Evolutionary conservation across 2,113 vertebrate species (phyloP).

Genomic region (Trinectes maculatus): DNA sequence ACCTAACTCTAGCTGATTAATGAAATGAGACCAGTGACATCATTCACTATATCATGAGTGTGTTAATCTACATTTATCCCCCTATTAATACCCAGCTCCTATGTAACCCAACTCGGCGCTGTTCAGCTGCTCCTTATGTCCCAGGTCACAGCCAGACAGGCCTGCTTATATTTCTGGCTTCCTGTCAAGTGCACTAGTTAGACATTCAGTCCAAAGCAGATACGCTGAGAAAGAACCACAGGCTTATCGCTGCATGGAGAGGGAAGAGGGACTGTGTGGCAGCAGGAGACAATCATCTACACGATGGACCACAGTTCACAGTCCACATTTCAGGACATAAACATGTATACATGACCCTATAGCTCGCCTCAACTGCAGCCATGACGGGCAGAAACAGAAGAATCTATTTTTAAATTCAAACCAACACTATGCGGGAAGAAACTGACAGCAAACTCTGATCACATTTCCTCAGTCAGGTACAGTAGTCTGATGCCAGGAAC

Average conservation of each 20-base stretch:
- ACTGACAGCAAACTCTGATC: constrained; percentile 14
- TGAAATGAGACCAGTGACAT: constrained; percentile 30
- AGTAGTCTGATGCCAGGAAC: constrained; percentile 6
- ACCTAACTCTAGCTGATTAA: not conserved
- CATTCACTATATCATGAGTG: constrained; percentile 2
- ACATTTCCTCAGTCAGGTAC: constrained; percentile 28
- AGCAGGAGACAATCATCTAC: not conserved
- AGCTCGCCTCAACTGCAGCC: not conserved
- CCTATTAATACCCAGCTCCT: constrained; percentile 65
- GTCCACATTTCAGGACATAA: not conserved
- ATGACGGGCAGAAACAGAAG: not conserved
- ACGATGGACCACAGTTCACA: constrained; percentile 5
- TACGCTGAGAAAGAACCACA: constrained; percentile 33
- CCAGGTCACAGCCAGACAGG: constrained; percentile 47
- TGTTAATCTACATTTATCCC: constrained; percentile 44
- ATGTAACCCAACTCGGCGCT: constrained; percentile 61
- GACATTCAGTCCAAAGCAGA: constrained; percentile 19
- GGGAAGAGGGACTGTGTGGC: too few relatives aligned
- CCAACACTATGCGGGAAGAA: not conserved
- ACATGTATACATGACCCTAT: not conserved
- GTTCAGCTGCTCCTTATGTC: constrained; percentile 52
- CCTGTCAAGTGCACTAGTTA: constrained; percentile 45
- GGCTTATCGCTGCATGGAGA: not conserved
- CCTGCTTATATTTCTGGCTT: constrained; percentile 64
- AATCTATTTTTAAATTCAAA: not conserved